phyloP scores from a whole-genome alignment of 2,888 invertebrate genomes.

The Unio delphinus region DNA sequence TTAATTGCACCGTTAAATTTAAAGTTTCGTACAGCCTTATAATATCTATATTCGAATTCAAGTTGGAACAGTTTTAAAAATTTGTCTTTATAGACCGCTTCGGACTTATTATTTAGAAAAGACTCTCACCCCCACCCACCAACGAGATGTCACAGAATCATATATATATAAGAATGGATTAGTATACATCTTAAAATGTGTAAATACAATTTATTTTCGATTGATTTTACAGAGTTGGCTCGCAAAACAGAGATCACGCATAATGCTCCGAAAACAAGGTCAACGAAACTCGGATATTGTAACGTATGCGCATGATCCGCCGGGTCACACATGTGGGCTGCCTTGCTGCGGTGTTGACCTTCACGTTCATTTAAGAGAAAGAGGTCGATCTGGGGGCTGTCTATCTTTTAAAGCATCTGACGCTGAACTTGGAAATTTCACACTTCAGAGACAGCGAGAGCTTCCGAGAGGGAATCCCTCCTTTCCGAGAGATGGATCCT shows the following conservation, averaged over 20 bases:
- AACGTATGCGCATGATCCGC: slow-evolving; percentile 60
- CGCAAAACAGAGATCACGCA: slow-evolving; percentile 4
- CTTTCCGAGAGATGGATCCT: slow-evolving; percentile 42
- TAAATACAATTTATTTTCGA: too few species aligned
- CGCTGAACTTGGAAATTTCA: slow-evolving; percentile 48
- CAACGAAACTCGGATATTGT: slow-evolving; percentile 36
- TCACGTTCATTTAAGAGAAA: slow-evolving; percentile 32
- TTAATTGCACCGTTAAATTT: too few species aligned
- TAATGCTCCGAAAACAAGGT: slow-evolving; percentile 12
- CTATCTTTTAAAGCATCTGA: slow-evolving; percentile 31
- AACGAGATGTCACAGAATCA: too few species aligned
- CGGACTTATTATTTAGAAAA: too few species aligned
- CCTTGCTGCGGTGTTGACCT: slow-evolving; percentile 60
- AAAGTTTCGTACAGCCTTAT: too few species aligned
- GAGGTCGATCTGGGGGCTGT: slow-evolving; percentile 38
- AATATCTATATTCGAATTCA: too few species aligned
- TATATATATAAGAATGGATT: too few species aligned
- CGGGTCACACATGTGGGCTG: slow-evolving; percentile 63
- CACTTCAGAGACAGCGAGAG: slow-evolving; percentile 33
- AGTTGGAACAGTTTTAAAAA: too few species aligned
- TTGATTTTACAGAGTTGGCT: background rate
- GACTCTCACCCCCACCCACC: too few species aligned
- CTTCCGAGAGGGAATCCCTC: slow-evolving; percentile 30
- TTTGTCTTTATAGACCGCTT: too few species aligned
- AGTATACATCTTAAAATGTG: too few species aligned